These are phyloP conservation scores for Hoplostethus mediterraneus DNA, from an alignment of 2,797 vertebrate species.

Conservation along the genomic window DNA sequence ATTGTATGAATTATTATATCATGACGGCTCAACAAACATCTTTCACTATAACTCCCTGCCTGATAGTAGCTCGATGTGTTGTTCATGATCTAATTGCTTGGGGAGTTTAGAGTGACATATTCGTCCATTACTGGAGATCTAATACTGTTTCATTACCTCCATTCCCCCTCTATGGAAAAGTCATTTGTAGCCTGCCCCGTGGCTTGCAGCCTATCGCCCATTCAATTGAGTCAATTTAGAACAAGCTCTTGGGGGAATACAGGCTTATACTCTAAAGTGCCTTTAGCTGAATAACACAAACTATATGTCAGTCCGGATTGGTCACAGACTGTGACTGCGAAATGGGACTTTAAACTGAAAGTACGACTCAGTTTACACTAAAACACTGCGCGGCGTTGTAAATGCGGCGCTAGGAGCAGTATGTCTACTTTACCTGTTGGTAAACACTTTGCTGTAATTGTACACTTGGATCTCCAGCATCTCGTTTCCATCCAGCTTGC, in stretches of 20 bases:
- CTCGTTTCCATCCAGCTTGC: conserved; percentile 90
- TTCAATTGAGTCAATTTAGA: conserved; percentile 63
- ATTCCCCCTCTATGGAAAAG: conserved; percentile 24
- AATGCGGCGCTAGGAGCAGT: not conserved
- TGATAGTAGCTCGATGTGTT: not conserved
- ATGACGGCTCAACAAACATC: not conserved
- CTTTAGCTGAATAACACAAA: conserved; percentile 36
- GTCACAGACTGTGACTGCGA: conserved; percentile 32
- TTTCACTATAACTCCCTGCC: not conserved
- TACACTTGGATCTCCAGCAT: conserved; percentile 94
- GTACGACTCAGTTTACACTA: conserved; percentile 26
- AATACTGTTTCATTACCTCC: conserved; percentile 51
- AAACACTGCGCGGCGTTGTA: conserved; percentile 8
- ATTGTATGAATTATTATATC: too few species aligned
- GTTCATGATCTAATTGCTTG: conserved; percentile 30
- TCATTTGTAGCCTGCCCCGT: conserved; percentile 31
- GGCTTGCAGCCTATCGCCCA: conserved; percentile 43
- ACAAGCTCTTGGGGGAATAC: conserved; percentile 34
- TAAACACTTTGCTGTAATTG: conserved; percentile 98
- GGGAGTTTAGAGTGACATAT: conserved; percentile 50
- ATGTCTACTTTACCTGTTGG: conserved; percentile 89
- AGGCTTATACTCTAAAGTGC: conserved; percentile 7
- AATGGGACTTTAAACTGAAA: not conserved
- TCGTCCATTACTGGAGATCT: conserved; percentile 33
- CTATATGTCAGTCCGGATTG: conserved; percentile 30